phyloP scores from a whole-genome alignment of 2,113 vertebrate species.

The Taxidea taxus region DNA sequence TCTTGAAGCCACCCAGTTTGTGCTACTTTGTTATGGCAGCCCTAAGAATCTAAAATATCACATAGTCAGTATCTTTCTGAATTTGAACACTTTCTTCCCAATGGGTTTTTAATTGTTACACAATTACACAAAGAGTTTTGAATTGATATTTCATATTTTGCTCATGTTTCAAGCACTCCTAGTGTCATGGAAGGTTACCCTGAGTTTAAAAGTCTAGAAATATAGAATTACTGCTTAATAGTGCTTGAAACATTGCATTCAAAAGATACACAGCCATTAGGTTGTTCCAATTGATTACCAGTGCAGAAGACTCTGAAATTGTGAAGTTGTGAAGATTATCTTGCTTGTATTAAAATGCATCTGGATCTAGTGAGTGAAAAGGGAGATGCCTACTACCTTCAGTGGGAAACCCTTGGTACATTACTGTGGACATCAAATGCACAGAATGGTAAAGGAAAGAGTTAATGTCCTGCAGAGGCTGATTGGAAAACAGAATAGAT shows the following conservation, averaged over 20 bases:
- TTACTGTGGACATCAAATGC: background rate
- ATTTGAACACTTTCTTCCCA: background rate
- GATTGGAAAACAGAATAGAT: background rate
- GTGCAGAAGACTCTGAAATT: background rate
- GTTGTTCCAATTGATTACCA: background rate
- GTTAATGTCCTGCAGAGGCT: background rate
- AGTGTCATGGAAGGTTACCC: background rate
- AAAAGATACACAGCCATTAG: background rate
- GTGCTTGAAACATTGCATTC: background rate
- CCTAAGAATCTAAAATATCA: background rate
- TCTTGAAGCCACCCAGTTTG: background rate
- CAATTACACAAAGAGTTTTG: background rate
- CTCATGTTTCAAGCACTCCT: background rate
- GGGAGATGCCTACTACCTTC: background rate
- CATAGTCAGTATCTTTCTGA: background rate
- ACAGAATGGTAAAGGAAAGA: background rate
- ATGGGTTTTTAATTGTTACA: background rate
- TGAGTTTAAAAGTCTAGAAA: background rate
- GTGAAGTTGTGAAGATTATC: background rate
- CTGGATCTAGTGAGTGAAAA: background rate
- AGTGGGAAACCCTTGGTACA: background rate
- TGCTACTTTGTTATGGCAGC: background rate
- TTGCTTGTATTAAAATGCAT: background rate
- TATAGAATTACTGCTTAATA: background rate
- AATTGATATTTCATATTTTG: background rate